Evolutionary conservation across 2,888 invertebrate species (phyloP), one percentile per base, ranked within the genome.

Genomic region (Sinodicranocentrus sp.): DNA sequence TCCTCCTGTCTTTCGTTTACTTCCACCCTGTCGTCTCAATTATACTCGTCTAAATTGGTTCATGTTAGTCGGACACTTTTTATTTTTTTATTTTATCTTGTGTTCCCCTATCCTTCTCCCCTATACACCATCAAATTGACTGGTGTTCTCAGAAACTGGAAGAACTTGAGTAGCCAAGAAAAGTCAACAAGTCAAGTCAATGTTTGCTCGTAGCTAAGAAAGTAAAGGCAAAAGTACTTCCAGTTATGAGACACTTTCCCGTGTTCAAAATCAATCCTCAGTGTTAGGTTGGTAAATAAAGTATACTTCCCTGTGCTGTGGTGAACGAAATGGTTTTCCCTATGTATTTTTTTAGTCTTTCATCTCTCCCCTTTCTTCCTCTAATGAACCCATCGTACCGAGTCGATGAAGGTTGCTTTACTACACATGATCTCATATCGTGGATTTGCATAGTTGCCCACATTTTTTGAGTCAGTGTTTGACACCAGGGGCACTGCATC

Each of bases 381-480:
- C n/a, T 26, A 15, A 52, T 15, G 48, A 15, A 77, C 77, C 77
- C 68, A 59, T 78, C 78, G 71, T 70, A 71, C 59, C 78, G 48
- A 78, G 59, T 71, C 71, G 78, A 71, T 71, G 78, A 39, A 44
- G 71, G 71, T 28, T 78, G 78, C 70, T 78, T 78, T 71, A n/a
- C 61, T 52, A 48, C 28, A 26, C 13, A 28, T 19, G 25, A 26
- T 78, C 59, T 39, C 26, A 61, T 33, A 65, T 26, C n/a, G n/a
- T n/a, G n/a, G n/a, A n/a, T n/a, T 67, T 67, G 1, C 57, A 57
- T 28, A 70, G 79, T 80, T 80, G 71, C 21, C 79, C 65, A 54
- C 25, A 65, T 80, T 80, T n/a, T 80, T 80, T 80, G 79, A 80
- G 72, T 65, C 79, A 80, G 72, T 80, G 79, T 65, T 48, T 59